Conservation (phyloP, 1,140 invertebrate genomes). For the Brachionus rubens region DNA sequence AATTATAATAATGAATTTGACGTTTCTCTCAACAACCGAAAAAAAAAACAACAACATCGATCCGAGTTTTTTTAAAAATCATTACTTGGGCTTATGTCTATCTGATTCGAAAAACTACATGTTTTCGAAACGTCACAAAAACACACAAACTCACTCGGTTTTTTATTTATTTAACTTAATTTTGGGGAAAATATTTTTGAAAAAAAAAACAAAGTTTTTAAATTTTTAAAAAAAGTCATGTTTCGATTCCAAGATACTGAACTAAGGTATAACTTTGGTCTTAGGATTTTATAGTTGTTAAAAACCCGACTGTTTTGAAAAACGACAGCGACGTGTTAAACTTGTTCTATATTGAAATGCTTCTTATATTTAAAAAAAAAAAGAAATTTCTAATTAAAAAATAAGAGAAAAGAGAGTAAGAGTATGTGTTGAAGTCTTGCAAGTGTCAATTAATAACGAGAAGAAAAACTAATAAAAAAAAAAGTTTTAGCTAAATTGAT, state of each 20-base stretch:
- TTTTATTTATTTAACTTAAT: background rate
- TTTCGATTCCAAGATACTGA: background rate
- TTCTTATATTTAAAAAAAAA: constrained; percentile 23
- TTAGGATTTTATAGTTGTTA: background rate
- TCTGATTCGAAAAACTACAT: background rate
- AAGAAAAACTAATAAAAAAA: constrained; percentile 35
- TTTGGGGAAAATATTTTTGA: too few relatives aligned
- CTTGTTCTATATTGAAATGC: constrained; percentile 21
- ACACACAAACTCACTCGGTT: background rate
- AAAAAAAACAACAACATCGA: constrained; percentile 3
- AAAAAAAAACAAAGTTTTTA: too few relatives aligned
- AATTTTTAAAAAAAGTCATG: background rate
- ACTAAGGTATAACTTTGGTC: background rate
- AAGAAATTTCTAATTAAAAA: background rate
- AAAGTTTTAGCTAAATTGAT: constrained; percentile 34
- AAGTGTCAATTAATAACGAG: constrained; percentile 44
- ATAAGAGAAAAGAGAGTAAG: background rate
- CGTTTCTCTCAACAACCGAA: constrained; percentile 34
- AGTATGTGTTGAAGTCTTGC: constrained; percentile 44
- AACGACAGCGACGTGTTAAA: constrained; percentile 33
- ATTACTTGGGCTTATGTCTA: background rate
- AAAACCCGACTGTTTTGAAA: too few relatives aligned
- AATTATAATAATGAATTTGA: constrained; percentile 22
- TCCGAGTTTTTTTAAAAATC: constrained; percentile 10
- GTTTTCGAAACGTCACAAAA: constrained; percentile 13